Percentiles rank a stretch among this genome's conserved stretches.
Conservation (phyloP, 2,113 vertebrate genomes). For the Pan paniscus region DNA sequence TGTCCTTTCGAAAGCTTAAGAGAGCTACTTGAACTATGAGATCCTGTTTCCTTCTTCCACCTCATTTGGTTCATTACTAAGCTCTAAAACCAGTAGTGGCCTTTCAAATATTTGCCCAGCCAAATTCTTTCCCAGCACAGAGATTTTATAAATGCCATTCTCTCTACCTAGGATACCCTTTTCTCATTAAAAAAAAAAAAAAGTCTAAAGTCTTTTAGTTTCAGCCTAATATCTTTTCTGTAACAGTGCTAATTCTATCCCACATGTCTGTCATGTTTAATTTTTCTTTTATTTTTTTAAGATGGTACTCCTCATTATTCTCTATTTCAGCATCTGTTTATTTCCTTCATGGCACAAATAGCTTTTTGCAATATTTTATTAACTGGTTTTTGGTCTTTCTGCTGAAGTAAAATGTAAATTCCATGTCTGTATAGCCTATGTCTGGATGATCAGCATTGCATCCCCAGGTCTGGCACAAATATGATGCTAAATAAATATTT, state of each 20-base stretch:
- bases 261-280: not conserved
- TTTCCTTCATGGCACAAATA: not conserved
- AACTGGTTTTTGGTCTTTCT: not conserved
- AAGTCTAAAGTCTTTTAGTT: not conserved
- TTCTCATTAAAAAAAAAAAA: not conserved
- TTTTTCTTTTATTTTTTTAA: no score
- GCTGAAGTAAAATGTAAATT: not conserved
- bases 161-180: not conserved
- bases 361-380: not conserved
- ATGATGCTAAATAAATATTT: not conserved
- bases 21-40: not conserved
- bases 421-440: not conserved
- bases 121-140: not conserved
- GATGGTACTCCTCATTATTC: not conserved
- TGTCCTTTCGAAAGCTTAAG: not conserved
- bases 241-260: not conserved
- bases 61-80: not conserved
- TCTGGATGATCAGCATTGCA: not conserved
- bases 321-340: not conserved
- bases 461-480: not conserved
- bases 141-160: not conserved
- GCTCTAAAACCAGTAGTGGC: not conserved
- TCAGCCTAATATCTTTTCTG: not conserved
- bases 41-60: not conserved
- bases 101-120: not conserved